A percentile compares a stretch with the other conserved stretches of the same genome.
These are phyloP conservation scores for Trichonephila clavipes DNA, from an alignment of 1,140 invertebrate genomes.

Conservation along the genomic window DNA sequence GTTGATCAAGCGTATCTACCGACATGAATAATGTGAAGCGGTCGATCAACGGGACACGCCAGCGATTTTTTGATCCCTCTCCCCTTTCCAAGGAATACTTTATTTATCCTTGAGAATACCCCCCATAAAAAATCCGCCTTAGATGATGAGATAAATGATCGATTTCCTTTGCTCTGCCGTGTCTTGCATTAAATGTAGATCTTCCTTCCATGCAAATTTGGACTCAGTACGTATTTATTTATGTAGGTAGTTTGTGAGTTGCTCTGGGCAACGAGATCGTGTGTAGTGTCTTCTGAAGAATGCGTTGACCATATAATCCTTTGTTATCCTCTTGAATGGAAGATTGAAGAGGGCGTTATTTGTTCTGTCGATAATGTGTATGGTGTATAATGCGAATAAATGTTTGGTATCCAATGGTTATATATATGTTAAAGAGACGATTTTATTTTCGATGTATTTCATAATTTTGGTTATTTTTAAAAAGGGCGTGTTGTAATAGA, in stretches of 20 bases:
- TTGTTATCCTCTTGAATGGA: neutral
- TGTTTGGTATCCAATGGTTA: too few species aligned
- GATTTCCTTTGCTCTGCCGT: neutral
- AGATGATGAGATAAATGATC: neutral
- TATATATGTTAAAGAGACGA: too few species aligned
- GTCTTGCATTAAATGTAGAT: neutral
- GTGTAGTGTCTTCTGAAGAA: neutral
- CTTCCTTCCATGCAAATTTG: neutral
- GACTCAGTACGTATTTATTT: neutral
- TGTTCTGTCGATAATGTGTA: too few species aligned
- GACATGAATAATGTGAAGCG: slow-evolving; percentile 32
- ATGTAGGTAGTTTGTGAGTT: neutral
- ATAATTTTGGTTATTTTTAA: too few species aligned
- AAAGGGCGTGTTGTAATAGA: too few species aligned
- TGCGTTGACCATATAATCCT: slow-evolving; percentile 24
- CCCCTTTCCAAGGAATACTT: neutral
- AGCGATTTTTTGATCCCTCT: neutral
- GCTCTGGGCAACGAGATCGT: neutral
- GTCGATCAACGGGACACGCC: neutral
- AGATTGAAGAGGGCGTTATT: neutral
- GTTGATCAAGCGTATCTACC: slow-evolving; percentile 52
- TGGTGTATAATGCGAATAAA: too few species aligned
- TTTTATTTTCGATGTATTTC: too few species aligned
- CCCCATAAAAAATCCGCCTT: neutral
- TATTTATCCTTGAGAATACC: slow-evolving; percentile 4